Base-by-base conservation (phyloP, 2,888 invertebrate genomes). In the Drosophila algonquin region DNA sequence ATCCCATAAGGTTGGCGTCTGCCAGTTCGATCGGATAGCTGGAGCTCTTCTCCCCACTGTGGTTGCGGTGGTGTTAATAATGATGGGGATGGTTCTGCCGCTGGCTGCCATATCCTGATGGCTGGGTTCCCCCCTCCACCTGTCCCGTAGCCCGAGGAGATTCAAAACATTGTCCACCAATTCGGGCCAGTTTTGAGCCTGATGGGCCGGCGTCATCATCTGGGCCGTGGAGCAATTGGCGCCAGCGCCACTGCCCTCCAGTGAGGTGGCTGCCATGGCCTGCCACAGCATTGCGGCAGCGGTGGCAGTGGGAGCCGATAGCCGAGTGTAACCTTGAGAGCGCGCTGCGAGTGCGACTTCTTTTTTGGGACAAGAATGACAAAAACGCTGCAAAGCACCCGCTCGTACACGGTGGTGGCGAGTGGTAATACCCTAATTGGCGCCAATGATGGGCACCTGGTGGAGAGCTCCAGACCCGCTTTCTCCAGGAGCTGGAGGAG, bases 1-100 rank as follows among this genome's bases (percentile, higher is more conserved):
- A 90, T 62, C 89, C 91, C 69, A 89, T 80, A 14, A 88, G 82
- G 50, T 89, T 91, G 27, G 90, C 85, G 54, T 90, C 90, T 9
- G 87, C 64, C 6, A 64, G 70, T 14, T 90, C 90, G 58, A 91
- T 90, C 56, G 90, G 90, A 73, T 89, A 91, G 61, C 91, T 89
- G 30, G 89, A 79, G 67, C 75, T 90, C 64, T 89, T 90, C 54
- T 91, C 91, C 27, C 80, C 80, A 44, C 84, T 87, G 53, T 82
- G 87, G 14, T 24, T 24, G 3, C 79, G 75, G n/a, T 68, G 68
- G 12, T 75, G 76, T 2, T 56, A 40, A 1, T 71, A 74, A 7
- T 63, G 62, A 9, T 63, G 77, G 0, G 44, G 62, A 7, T 60
- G 57, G 6, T 44, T 68, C 63, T 30, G 69, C 53, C 9, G 60